Conservation (phyloP, 2,113 vertebrate genomes). For the Peromyscus polionotus region DNA sequence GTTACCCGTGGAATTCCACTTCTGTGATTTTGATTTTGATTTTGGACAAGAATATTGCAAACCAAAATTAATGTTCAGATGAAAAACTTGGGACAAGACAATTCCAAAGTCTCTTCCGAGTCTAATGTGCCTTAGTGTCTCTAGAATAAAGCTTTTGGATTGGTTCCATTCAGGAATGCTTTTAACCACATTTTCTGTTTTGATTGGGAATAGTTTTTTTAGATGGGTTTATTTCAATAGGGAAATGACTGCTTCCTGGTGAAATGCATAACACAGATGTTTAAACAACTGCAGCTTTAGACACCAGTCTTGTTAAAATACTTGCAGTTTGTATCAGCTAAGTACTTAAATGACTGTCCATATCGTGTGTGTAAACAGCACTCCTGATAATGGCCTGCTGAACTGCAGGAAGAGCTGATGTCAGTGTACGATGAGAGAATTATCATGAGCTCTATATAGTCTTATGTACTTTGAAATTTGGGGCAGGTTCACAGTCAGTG, state of each 20-base stretch:
- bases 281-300: conserved; percentile 82
- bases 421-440: conserved; percentile 80
- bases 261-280: conserved; percentile 80
- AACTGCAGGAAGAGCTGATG: conserved; percentile 82
- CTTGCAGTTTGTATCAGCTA: conserved; percentile 76
- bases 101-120: conserved; percentile 35
- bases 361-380: conserved; percentile 60
- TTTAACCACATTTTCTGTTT: conserved; percentile 75
- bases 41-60: conserved; percentile 49
- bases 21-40: conserved; percentile 60
- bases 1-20: not conserved
- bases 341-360: conserved; percentile 68
- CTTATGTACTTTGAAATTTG: conserved; percentile 83
- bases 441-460: conserved; percentile 77
- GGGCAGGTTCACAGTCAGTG: conserved; percentile 78
- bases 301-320: conserved; percentile 73
- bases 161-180: conserved; percentile 74
- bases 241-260: conserved; percentile 74
- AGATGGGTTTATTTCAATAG: conserved; percentile 79
- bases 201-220: conserved; percentile 75
- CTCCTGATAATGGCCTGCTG: conserved; percentile 83
- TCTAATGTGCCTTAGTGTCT: conserved; percentile 27
- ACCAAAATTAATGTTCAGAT: conserved; percentile 57
- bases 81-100: conserved; percentile 47
- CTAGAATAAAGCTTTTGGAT: conserved; percentile 66